Base-by-base conservation (phyloP, 2,888 invertebrate genomes). In the Lycophotia porphyrea region DNA sequence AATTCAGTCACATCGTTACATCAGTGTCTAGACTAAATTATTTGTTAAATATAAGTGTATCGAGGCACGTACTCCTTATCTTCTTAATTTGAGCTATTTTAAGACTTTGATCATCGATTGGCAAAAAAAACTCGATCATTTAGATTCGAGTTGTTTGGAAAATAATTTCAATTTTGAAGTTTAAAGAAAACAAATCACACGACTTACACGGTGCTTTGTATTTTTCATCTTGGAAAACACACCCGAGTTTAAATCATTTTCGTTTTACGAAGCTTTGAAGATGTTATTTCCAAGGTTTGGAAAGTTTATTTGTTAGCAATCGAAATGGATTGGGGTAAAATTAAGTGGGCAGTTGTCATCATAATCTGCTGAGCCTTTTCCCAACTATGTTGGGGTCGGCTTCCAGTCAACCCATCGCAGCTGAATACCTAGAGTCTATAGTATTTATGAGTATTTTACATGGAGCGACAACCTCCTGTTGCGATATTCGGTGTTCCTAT, bases 61-160 rank as follows among this genome's bases (percentile, higher is more conserved):
- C 73, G 49, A 58, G 36, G 36, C 80, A 78, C 58, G 49, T 76
- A 61, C 34, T 42, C 21, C 65, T 78, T 78, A 78, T 78, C 77
- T 55, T 18, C 55, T 42, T 34, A 21, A 61, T 44, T 68, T 78
- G 24, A 34, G 27, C 31, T 42, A 58, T 36, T 60, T 76, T 42
- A 36, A 31, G 39, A n/a, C n/a, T 44, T 21, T 44, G n/a, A 44
- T 63, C 21, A 8, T 36, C 4, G 44, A 44, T 61, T 31, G 15
- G 18, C 1, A 52, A 52, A 52, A 47, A n/a, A n/a, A 47, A n/a
- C n/a, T n/a, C 55, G 18, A 58, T 18, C 31, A 34, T 58, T 21
- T 58, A 58, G 21, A 21, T 21, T 21, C n/a, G 31, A 58, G 34
- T 34, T 60, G 21, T 34, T 60, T 60, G 34, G n/a, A n/a, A n/a